Base-by-base conservation (phyloP, 2,113 vertebrate genomes). In the Nothoprocta pentlandii region DNA sequence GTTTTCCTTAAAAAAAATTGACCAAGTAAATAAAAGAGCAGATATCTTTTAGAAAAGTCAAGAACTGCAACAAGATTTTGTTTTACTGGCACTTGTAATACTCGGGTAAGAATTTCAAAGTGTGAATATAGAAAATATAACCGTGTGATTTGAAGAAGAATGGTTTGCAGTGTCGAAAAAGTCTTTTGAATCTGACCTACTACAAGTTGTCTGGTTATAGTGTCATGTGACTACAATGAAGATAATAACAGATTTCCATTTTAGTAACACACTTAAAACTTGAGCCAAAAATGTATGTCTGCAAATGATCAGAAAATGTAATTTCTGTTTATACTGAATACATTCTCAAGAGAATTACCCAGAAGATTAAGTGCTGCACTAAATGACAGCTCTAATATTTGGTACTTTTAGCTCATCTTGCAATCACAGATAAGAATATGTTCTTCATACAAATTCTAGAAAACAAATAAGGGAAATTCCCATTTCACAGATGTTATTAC, bases 161-260 rank as follows among this genome's bases (percentile, higher is more conserved):
- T 3, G 16, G 7, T 30, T 30, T 90, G 20, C 16, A 0, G 0
- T 13, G 12, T 64, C 32, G 7, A 63, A 41, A 62, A 87, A n/a
- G 8, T 21, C 39, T 6, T 41, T 62, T 47, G 46, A 62, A 36
- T 67, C 66, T 62, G 46, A 21, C 41, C 66, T 73, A 10, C 41
- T 30, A 32, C 34, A 32, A 25, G 16, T 61, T 53, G 51, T 34
- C 28, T 39, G 34, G 41, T 73, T 54, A 19, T 13, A 28, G 28
- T 63, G 44, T 36, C 5, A 4, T 81, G 25, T 54, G 47, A 47
- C 30, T 77, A 26, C 12, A 78, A 49, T n/a, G 44, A 71, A 82
- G 42, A 47, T 23, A 67, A 19, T 34, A 76, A 26, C 46, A 36
- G 23, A 34, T 44, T 64, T 69, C 42, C 4, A 28, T 85, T 71